Conservation (phyloP, 1,140 invertebrate genomes). For the Alviniconcha marisindica region DNA sequence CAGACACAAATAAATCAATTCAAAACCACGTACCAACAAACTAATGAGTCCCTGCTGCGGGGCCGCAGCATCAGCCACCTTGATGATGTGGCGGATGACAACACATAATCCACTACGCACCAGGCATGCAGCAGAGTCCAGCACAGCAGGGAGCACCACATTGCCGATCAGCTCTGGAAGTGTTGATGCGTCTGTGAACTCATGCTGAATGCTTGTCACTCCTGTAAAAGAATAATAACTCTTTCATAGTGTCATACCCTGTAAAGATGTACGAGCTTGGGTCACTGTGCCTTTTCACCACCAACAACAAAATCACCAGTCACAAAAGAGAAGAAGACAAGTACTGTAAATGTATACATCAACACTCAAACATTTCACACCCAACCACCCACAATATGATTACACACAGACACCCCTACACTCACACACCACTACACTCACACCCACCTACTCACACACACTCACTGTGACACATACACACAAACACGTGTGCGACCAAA, state of each 20-base stretch:
- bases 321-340: background rate
- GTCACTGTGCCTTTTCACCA: too few relatives aligned
- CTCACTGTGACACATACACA: background rate
- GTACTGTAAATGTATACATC: background rate
- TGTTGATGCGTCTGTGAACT: background rate
- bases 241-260: too few relatives aligned
- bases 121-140: constrained; percentile 45
- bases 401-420: background rate
- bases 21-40: too few relatives aligned
- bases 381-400: background rate
- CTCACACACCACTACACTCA: background rate
- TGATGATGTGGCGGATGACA: constrained; percentile 59
- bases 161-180: constrained; percentile 45
- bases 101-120: constrained; percentile 66
- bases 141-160: constrained; percentile 57
- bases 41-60: constrained; percentile 51
- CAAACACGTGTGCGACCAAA: background rate
- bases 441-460: background rate
- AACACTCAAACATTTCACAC: background rate
- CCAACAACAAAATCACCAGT: background rate
- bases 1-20: too few relatives aligned
- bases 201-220: background rate
- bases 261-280: too few relatives aligned
- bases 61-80: constrained; percentile 43
- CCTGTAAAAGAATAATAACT: constrained; percentile 16